Evolutionary conservation across 1,140 invertebrate species (phyloP), one percentile per base, ranked within the genome.

Genomic region (Macrobrachium rosenbergii): DNA sequence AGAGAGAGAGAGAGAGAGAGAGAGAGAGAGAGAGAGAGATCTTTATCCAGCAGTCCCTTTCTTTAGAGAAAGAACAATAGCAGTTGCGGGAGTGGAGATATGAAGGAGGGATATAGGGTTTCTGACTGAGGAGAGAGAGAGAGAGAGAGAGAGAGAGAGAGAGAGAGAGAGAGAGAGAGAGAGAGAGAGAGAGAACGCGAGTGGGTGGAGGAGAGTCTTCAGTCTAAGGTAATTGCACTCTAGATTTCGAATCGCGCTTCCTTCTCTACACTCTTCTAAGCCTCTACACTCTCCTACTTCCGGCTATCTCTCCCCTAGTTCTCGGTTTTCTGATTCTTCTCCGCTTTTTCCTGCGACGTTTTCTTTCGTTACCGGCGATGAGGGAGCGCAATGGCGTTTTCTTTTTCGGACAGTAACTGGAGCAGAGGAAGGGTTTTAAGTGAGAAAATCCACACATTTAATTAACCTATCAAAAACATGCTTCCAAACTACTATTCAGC

Each of bases 151-250:
- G 67, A 72, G 67, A 72, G 67, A 72, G 67, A 72, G 21, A 37
- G 67, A 12, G 23, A 28, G 72, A 73, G 72, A 73, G 72, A 73
- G 72, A 73, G 72, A 73, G 72, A 73, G 72, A 73, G 72, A 73
- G 72, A 73, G 72, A 73, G 72, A 73, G 72, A 73, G 72, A 73
- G 72, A 73, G 72, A 73, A 21, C 17, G 72, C 16, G 21, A 28
- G 72, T 37, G 72, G 45, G 72, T 28, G 45, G 72, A 28, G 23
- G 28, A 45, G 23, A 45, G 37, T 16, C 43, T 21, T 19, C 23
- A 72, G 69, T 72, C 69, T 23, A 16, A 37, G 69, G 21, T 72
- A 72, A 72, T 72, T 72, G 69, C 69, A 72, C 69, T 72, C 69
- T n/a, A 72, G 69, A 28, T 72, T 72, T 72, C 69, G 28, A 72